Base-by-base conservation (phyloP, 2,113 vertebrate genomes). In the Dascyllus trimaculatus region DNA sequence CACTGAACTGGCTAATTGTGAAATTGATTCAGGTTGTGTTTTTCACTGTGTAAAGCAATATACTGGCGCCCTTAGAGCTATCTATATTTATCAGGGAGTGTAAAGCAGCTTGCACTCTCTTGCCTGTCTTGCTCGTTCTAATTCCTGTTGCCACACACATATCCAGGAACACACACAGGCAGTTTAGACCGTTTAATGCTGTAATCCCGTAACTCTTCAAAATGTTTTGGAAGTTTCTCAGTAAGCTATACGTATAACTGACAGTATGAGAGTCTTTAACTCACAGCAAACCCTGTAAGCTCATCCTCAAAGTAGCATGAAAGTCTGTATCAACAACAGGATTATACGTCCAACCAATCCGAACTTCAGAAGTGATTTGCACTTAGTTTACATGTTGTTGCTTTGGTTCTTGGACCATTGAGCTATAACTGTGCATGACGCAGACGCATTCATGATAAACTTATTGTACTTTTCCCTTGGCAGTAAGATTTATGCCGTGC, bases 1-100 rank as follows among this genome's bases (percentile, higher is more conserved):
- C 87, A 89, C 73, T 89, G 89, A 93, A 90, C 84, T 87, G 77
- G 89, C 89, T 94, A 94, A 93, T 93, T 92, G 93, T 91, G 81
- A 88, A 91, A 94, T 93, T 93, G 93, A 94, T 90, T 87, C 68
- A 75, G 81, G 85, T 90, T 85, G 88, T 86, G 83, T 90, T 93
- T 93, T 92, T 85, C 79, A 82, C 90, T 46, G 79, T 86, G 86
- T 88, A 77, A 75, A 88, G 91, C 91, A 93, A 93, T 91, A 91
- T 67, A 67, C 24, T 21, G 51, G 66, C 71, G 79, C 76, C 82
- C 75, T 86, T 13, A 71, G 75, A 78, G 70, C 76, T 74, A 83
- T 89, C 91, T 88, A 54, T 82, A 82, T 91, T 90, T 87, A 82
- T 89, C 77, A 81, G 18, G 29, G 38, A 60, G 74, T 60, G 51